Conservation (phyloP, 2,888 invertebrate genomes). For the Anarsia innoxiella region DNA sequence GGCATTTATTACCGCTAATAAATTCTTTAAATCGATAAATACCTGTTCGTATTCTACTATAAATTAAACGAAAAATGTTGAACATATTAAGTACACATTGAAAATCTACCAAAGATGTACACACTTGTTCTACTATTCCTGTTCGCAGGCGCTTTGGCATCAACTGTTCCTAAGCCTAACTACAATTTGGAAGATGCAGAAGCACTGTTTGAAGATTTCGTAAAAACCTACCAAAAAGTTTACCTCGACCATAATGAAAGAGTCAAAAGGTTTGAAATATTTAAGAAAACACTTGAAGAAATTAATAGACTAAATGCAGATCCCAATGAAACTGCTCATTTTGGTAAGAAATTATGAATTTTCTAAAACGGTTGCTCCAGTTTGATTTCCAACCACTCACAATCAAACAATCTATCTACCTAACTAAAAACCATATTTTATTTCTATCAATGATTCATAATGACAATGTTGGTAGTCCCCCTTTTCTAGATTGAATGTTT, state of each 20-base stretch:
- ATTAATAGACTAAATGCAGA: not conserved
- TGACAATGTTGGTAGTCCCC: too few relatives aligned
- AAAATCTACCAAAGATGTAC: too few relatives aligned
- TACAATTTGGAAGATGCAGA: not conserved
- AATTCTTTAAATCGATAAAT: too few relatives aligned
- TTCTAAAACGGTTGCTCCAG: not conserved
- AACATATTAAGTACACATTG: too few relatives aligned
- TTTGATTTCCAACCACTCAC: not conserved
- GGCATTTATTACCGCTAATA: too few relatives aligned
- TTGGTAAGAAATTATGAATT: not conserved
- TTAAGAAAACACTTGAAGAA: not conserved
- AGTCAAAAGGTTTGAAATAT: not conserved
- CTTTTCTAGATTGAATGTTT: too few relatives aligned
- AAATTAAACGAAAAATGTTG: too few relatives aligned
- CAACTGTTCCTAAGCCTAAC: not conserved
- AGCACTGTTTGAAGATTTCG: not conserved
- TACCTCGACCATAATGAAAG: not conserved
- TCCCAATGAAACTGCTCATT: not conserved
- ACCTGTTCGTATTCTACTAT: too few relatives aligned
- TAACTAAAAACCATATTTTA: too few relatives aligned
- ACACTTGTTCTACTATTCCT: not conserved
- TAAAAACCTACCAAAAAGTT: not conserved
- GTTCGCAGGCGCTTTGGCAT: not conserved
- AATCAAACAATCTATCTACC: too few relatives aligned
- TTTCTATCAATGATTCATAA: too few relatives aligned